phyloP scores from a whole-genome alignment of 1,140 invertebrate genomes.

The Halyomorpha halys region DNA sequence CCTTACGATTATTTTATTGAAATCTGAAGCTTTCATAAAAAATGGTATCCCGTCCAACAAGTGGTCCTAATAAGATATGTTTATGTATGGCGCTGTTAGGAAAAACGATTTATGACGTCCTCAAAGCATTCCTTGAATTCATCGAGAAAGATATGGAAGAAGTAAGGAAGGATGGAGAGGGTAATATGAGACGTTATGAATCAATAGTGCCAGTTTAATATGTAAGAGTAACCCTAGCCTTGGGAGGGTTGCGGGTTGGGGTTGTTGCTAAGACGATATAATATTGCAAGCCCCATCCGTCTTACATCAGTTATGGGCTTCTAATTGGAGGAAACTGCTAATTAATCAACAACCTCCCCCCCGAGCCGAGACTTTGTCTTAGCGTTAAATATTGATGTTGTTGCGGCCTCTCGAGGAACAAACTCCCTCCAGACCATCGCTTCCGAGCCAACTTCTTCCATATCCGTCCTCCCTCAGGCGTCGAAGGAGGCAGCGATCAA shows the following conservation, averaged over 20 bases:
- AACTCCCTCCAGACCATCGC: not conserved
- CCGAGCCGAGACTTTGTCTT: slow-evolving; percentile 18
- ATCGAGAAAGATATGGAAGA: not conserved
- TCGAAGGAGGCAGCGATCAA: not conserved
- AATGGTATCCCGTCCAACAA: too few relatives aligned
- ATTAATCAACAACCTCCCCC: slow-evolving; percentile 27
- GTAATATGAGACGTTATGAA: not conserved
- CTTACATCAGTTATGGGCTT: slow-evolving; percentile 29
- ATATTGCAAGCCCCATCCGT: slow-evolving; percentile 24
- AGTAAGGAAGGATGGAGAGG: not conserved
- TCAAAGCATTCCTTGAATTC: too few relatives aligned
- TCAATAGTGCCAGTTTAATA: slow-evolving; percentile 14
- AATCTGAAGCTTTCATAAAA: too few relatives aligned
- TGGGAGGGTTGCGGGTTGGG: not conserved
- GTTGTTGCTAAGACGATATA: slow-evolving; percentile 10
- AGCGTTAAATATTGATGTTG: slow-evolving; percentile 28
- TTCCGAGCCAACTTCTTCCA: not conserved
- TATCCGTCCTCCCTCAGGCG: slow-evolving; percentile 27
- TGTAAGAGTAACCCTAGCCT: slow-evolving; percentile 11
- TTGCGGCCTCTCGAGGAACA: not conserved
- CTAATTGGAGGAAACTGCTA: slow-evolving; percentile 27
- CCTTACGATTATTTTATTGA: too few relatives aligned
- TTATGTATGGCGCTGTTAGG: too few relatives aligned
- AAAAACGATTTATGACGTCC: too few relatives aligned
- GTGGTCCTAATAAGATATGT: too few relatives aligned